phyloP scores from a whole-genome alignment of 2,113 vertebrate species.

The Calypte anna region DNA sequence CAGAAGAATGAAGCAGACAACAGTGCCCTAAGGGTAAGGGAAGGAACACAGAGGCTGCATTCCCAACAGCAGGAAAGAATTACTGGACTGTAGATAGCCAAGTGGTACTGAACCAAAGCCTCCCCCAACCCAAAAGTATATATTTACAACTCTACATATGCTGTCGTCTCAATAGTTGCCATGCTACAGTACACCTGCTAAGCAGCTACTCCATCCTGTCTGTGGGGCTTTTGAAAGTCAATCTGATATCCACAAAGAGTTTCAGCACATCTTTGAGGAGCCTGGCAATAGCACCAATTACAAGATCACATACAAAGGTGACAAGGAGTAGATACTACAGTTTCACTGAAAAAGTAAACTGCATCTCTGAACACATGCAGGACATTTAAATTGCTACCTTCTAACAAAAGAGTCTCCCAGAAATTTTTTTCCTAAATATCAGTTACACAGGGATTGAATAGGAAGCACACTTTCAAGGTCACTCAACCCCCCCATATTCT shows the following conservation, averaged over 20 bases:
- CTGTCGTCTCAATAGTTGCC: neutral
- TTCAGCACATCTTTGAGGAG: neutral
- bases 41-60: neutral
- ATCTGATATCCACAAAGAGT: neutral
- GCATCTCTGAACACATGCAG: neutral
- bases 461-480: constrained; percentile 39
- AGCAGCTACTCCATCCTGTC: neutral
- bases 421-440: neutral
- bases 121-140: neutral
- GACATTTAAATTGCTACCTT: neutral
- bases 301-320: neutral
- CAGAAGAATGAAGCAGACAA: constrained; percentile 31
- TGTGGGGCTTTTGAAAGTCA: neutral
- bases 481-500: neutral
- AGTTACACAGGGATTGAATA: neutral
- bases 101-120: neutral
- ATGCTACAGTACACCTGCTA: neutral
- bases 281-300: neutral
- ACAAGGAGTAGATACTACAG: neutral
- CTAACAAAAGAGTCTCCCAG: neutral
- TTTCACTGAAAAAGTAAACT: neutral
- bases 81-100: neutral
- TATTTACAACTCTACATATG: neutral
- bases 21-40: constrained; percentile 26
- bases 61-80: neutral